Evolutionary conservation across 1,140 invertebrate genomes (phyloP).

Genomic region (Heterodera carotae): DNA sequence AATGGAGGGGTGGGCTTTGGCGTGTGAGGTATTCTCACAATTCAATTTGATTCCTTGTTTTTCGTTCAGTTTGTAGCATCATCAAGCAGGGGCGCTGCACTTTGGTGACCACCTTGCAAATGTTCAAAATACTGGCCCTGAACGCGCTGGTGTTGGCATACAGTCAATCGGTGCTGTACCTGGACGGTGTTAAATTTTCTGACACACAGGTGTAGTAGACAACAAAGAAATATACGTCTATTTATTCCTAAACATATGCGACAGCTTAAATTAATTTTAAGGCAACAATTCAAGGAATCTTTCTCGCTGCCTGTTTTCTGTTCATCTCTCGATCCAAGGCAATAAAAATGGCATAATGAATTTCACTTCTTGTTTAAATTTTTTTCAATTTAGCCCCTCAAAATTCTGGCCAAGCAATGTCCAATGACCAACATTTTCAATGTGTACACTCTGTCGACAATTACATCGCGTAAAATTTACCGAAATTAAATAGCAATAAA

Average conservation of each 20-base stretch:
- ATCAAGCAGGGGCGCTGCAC: slow-evolving; percentile 99
- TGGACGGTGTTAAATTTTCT: slow-evolving; percentile 96
- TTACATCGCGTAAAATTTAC: slow-evolving; percentile 73
- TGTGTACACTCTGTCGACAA: slow-evolving; percentile 91
- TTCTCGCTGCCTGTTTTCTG: slow-evolving; percentile 91
- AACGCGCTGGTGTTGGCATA: slow-evolving; percentile 97
- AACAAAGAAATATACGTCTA: too few relatives aligned
- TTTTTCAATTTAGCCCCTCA: slow-evolving; percentile 76
- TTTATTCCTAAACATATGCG: too few relatives aligned
- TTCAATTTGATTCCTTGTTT: neutral
- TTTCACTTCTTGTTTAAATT: neutral
- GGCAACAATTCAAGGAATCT: slow-evolving; percentile 71
- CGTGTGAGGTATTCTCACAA: too few relatives aligned
- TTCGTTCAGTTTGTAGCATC: slow-evolving; percentile 86
- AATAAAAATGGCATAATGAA: neutral
- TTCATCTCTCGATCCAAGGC: slow-evolving; percentile 96
- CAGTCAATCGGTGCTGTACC: slow-evolving; percentile 94
- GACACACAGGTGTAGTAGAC: slow-evolving; percentile 94
- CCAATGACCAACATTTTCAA: slow-evolving; percentile 99
- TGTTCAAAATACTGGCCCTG: slow-evolving; percentile 99
- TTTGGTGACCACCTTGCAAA: slow-evolving; percentile 95
- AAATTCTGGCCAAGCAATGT: slow-evolving; percentile 85
- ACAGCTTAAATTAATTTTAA: neutral
- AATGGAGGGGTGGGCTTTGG: too few relatives aligned
- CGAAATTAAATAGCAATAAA: slow-evolving; percentile 4